Conservation (phyloP, 2,113 vertebrate species). For the Axis porcinus region DNA sequence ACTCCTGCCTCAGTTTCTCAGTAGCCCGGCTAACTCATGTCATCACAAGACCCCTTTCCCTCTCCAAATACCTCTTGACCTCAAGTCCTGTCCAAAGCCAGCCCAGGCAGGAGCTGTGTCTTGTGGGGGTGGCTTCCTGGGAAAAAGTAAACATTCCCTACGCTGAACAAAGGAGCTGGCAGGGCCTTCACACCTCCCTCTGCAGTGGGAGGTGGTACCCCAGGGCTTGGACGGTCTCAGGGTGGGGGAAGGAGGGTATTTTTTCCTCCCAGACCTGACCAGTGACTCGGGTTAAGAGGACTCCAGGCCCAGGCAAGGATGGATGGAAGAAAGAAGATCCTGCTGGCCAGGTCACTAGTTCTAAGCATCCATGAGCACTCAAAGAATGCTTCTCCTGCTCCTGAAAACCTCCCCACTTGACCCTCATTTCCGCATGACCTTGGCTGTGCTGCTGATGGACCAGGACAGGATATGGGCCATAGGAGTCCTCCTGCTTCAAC, state of each 20-base stretch:
- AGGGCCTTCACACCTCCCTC: background rate
- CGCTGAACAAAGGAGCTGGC: slow-evolving; percentile 42
- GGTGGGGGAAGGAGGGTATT: background rate
- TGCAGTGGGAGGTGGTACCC: background rate
- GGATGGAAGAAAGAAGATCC: background rate
- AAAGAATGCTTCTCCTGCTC: background rate
- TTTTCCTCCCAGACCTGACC: background rate
- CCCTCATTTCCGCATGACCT: background rate
- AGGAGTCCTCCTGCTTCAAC: background rate
- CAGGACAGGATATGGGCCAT: background rate
- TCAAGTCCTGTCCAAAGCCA: background rate
- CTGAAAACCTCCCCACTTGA: background rate
- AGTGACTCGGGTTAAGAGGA: background rate
- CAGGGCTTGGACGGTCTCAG: background rate
- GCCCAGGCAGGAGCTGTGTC: background rate
- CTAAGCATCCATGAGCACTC: background rate
- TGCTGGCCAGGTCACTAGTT: background rate
- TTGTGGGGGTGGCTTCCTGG: slow-evolving; percentile 30
- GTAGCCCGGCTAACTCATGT: background rate
- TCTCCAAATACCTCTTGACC: background rate
- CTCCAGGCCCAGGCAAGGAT: background rate
- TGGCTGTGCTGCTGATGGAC: background rate
- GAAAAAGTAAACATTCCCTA: slow-evolving; percentile 43
- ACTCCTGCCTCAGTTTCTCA: slow-evolving; percentile 28
- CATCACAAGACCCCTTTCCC: background rate